Evolutionary conservation across 30 jellyfish, hydroid and myxozoan species (phyloP).

Genomic region (Euphysa ruthae): DNA sequence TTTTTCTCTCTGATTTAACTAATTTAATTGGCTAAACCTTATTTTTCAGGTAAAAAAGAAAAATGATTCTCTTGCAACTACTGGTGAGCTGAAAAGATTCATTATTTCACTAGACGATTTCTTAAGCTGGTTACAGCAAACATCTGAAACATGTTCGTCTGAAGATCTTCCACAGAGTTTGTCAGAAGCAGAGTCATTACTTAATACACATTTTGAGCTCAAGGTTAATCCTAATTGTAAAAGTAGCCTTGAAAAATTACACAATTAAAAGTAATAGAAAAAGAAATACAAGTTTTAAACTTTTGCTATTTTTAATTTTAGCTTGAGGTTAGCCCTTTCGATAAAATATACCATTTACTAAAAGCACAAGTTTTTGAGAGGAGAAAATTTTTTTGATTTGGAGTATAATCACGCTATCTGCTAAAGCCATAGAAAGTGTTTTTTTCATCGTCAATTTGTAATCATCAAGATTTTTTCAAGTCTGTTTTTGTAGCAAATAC

Average conservation of each 20-base stretch:
- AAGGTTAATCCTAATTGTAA: constrained; percentile 27
- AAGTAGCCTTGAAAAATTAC: neutral
- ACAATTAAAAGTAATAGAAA: no score
- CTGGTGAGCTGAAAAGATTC: constrained; percentile 89
- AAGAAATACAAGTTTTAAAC: no score
- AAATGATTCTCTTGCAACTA: constrained; percentile 74
- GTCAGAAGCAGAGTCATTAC: constrained; percentile 83
- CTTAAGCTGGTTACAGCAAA: constrained; percentile 67
- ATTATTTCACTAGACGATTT: constrained; percentile 81
- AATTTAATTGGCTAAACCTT: neutral
- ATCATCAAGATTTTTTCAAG: no score
- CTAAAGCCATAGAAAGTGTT: no score
- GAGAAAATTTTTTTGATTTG: no score
- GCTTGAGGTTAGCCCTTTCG: no score
- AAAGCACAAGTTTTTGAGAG: no score
- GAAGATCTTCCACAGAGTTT: constrained; percentile 92
- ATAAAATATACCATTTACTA: no score
- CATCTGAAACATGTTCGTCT: constrained; percentile 79
- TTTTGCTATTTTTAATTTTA: no score
- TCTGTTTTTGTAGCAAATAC: no score
- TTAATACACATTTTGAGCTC: constrained; percentile 78
- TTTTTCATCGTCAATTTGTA: no score
- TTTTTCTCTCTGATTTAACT: neutral
- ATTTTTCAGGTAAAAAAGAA: constrained; percentile 61
- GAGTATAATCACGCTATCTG: no score